phyloP scores from a whole-genome alignment of 2,797 vertebrate genomes.

The Syngnathus rostellatus region DNA sequence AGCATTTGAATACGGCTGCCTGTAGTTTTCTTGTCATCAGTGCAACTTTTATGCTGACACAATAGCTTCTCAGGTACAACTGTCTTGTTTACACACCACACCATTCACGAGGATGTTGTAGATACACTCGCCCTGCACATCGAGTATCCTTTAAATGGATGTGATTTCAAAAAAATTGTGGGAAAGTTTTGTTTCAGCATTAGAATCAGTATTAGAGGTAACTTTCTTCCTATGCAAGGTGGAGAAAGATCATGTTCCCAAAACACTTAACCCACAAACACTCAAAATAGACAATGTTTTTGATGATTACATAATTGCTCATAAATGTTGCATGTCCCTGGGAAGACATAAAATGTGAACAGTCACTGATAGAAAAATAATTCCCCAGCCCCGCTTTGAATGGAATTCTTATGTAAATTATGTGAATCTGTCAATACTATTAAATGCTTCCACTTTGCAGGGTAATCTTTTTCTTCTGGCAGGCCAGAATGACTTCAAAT shows the following conservation, averaged over 20 bases:
- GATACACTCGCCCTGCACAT: conserved; percentile 58
- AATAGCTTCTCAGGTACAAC: conserved; percentile 69
- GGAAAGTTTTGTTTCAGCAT: conserved; percentile 38
- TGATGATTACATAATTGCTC: conserved; percentile 32
- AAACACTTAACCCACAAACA: too few species aligned
- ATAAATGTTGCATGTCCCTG: not conserved
- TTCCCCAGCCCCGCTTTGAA: conserved; percentile 24
- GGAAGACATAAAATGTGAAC: not conserved
- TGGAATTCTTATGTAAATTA: conserved; percentile 30
- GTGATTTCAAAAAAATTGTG: conserved; percentile 9
- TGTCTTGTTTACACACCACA: conserved; percentile 64
- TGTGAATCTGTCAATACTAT: conserved; percentile 28
- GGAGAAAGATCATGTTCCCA: conserved; percentile 1
- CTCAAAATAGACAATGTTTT: too few species aligned
- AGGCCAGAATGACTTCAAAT: conserved; percentile 60
- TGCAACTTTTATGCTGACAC: conserved; percentile 33
- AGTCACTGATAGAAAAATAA: too few species aligned
- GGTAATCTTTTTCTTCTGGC: conserved; percentile 55
- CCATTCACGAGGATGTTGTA: conserved; percentile 51
- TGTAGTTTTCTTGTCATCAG: conserved; percentile 16
- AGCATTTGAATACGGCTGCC: conserved; percentile 5
- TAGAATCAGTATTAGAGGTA: conserved; percentile 47
- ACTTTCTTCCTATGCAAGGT: conserved; percentile 26
- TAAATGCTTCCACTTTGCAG: conserved; percentile 18
- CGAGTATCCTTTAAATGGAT: conserved; percentile 38